Percentiles rank a stretch among this genome's conserved stretches.
phyloP scores from a whole-genome alignment of 2,888 invertebrate species.

The Leptogaster cylindrica region DNA sequence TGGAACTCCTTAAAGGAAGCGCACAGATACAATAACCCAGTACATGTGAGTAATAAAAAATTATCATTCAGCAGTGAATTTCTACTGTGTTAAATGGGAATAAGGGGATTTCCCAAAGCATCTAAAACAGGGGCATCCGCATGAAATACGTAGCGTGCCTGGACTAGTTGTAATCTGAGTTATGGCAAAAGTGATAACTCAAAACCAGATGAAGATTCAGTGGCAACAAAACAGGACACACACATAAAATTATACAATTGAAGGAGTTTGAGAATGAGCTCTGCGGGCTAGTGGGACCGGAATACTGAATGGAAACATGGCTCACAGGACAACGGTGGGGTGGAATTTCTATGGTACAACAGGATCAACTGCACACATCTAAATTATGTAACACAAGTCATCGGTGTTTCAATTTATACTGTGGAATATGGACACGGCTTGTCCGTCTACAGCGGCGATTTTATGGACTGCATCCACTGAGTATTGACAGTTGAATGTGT shows the following conservation, averaged over 20 bases:
- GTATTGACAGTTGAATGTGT: conserved; percentile 32
- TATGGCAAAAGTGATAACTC: conserved; percentile 50
- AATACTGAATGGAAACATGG: not conserved
- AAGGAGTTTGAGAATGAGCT: conserved; percentile 9
- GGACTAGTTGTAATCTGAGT: conserved; percentile 50
- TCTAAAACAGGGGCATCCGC: not conserved
- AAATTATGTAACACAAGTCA: conserved; percentile 21
- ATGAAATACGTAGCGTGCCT: conserved; percentile 55
- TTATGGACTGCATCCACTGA: conserved; percentile 33
- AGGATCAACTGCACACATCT: conserved; percentile 5
- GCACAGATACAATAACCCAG: not conserved
- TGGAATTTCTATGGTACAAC: not conserved
- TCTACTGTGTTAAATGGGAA: not conserved
- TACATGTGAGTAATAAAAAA: conserved; percentile 11
- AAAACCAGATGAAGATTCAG: conserved; percentile 47
- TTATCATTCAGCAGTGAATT: conserved; percentile 11
- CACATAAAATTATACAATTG: conserved; percentile 31
- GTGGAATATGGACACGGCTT: conserved; percentile 26
- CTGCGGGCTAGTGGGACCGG: not conserved
- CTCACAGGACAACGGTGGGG: not conserved
- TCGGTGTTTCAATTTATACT: conserved; percentile 28
- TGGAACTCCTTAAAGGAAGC: too few species aligned
- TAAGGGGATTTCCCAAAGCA: conserved; percentile 2
- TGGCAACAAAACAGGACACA: conserved; percentile 31
- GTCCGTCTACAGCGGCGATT: conserved; percentile 27